These are phyloP conservation scores for Athene noctua DNA, from an alignment of 2,113 vertebrate genomes.

Conservation along the genomic window DNA sequence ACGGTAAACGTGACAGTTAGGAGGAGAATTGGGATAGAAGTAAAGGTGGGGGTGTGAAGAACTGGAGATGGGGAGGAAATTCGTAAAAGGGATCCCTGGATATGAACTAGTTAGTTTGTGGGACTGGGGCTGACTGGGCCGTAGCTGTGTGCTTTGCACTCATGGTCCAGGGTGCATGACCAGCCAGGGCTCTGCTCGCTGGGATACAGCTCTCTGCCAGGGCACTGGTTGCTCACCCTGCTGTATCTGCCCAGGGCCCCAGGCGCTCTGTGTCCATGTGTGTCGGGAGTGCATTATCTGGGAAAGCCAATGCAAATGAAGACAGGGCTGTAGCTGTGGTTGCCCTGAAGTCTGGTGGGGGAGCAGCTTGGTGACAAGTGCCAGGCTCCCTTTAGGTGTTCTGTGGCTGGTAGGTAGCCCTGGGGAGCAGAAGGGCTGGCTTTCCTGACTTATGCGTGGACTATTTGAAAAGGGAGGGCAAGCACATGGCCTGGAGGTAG, in stretches of 20 bases:
- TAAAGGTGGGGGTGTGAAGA: neutral
- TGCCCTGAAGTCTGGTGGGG: neutral
- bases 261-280: no score
- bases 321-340: no score
- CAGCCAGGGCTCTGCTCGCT: neutral
- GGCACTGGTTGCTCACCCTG: neutral
- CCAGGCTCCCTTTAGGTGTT: neutral
- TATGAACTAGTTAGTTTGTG: neutral
- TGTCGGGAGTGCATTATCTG: fast-evolving
- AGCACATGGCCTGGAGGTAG: neutral
- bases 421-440: neutral
- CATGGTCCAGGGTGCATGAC: fast-evolving
- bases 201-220: neutral
- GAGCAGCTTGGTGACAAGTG: neutral
- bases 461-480: neutral
- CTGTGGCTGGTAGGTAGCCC: neutral
- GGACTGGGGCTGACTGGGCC: neutral
- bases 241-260: neutral
- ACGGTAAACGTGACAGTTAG: neutral
- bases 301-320: neutral
- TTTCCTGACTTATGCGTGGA: fast-evolving
- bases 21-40: neutral
- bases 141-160: neutral
- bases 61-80: neutral
- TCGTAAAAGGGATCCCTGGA: neutral